Evolutionary conservation across 2,888 invertebrate genomes (phyloP), one percentile per base, ranked within the genome.

Genomic region (Cyclophora albipunctata): DNA sequence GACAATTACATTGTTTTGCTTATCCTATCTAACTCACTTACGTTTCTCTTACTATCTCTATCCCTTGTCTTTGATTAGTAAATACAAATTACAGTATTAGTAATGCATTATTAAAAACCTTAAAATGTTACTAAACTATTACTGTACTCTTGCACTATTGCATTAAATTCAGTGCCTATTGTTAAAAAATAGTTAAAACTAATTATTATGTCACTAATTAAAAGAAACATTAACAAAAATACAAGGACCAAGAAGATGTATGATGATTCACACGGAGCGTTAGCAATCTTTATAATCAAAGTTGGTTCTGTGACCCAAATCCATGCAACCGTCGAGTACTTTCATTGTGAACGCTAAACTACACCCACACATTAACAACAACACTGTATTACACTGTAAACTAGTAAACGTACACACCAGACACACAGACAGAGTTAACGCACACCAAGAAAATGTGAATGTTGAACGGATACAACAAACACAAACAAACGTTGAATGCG

Each of bases 231-330:
- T 40, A 40, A 44, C n/a, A 48, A 42, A 43, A 52, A 47, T 42
- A 35, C 45, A 46, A 51, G 60, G 66, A 67, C 63, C 66, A 59
- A 78, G 75, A 81, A 80, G 83, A 86, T 80, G 82, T 77, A 75
- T 78, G 75, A 75, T 86, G 85, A 86, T 84, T 87, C 87, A 87
- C 85, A 84, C 81, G 78, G 69, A 66, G 66, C 67, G 78, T 37
- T 37, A 73, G 77, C 84, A 86, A 87, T 88, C 85, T 85, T 83
- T 81, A 79, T 84, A 85, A 88, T 87, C 86, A 86, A 84, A 86
- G 82, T 84, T 84, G 77, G 78, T 66, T 75, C 83, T 84, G 74
- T 87, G 87, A 88, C 87, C 87, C 77, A 87, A 87, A 86, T 88
- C 84, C 81, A 69, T 75, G 84, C 84, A 85, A 85, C 82, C 76